Percentiles rank a stretch among this genome's conserved stretches.
Evolutionary conservation across 2,113 vertebrate genomes (phyloP).

Genomic region (Ascaphus truei): DNA sequence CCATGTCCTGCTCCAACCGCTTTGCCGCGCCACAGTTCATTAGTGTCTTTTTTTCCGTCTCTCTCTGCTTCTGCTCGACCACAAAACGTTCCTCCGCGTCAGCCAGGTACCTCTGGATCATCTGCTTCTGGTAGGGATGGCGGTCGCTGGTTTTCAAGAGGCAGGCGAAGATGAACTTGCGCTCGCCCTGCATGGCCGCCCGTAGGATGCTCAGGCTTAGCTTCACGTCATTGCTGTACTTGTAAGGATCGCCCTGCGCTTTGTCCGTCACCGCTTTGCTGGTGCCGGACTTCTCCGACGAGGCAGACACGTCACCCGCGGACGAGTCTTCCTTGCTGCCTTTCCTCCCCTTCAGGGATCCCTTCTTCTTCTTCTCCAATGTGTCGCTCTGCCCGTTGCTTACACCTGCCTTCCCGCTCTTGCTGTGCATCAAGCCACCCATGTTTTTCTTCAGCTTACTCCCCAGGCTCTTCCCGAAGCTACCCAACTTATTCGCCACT

Average conservation of each 20-base stretch:
- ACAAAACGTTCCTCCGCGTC: conserved; percentile 86
- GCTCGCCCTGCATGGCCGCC: conserved; percentile 87
- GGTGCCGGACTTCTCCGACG: conserved; percentile 52
- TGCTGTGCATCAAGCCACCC: conserved; percentile 88
- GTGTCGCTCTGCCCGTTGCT: conserved; percentile 63
- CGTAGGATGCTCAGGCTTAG: conserved; percentile 84
- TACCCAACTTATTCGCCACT: conserved; percentile 92
- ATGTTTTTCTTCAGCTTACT: conserved; percentile 95
- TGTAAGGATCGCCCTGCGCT: conserved; percentile 58
- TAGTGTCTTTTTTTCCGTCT: conserved; percentile 67
- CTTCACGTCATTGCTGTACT: conserved; percentile 84
- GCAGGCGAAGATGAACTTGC: conserved; percentile 82
- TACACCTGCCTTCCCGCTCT: conserved; percentile 49
- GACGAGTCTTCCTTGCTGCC: conserved; percentile 77
- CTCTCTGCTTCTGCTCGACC: conserved; percentile 79
- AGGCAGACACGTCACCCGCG: conserved; percentile 32
- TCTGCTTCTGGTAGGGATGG: conserved; percentile 95
- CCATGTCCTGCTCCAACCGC: conserved; percentile 49
- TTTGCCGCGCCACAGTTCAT: conserved; percentile 34
- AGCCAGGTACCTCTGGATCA: conserved; percentile 89
- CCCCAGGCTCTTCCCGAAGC: conserved; percentile 91
- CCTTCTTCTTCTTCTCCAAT: conserved; percentile 85
- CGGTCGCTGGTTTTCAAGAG: conserved; percentile 84
- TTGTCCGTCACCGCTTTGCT: conserved; percentile 47
- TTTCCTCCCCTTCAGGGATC: conserved; percentile 73